These are phyloP conservation scores for Drosophila prostipennis DNA, from an alignment of 2,888 invertebrate genomes.

Conservation along the genomic window DNA sequence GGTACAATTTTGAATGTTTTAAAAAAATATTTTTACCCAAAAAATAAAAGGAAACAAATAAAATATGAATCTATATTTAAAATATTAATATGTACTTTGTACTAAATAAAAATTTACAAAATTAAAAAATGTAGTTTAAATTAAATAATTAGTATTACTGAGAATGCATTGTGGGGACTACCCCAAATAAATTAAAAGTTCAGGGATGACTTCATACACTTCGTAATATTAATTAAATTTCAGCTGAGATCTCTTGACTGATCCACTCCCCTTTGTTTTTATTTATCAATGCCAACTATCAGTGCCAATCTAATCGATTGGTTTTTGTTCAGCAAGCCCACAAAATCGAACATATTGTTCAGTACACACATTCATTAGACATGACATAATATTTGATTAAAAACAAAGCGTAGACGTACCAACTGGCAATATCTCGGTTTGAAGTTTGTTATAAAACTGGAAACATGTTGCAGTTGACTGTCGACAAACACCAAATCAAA, in stretches of 20 bases:
- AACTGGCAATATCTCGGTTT: slow-evolving; percentile 37
- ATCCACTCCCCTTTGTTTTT: slow-evolving; percentile 3
- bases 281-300: slow-evolving; percentile 2
- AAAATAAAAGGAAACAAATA: too few species aligned
- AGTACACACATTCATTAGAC: slow-evolving; percentile 30
- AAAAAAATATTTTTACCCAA: too few species aligned
- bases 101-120: too few species aligned
- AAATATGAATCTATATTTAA: too few species aligned
- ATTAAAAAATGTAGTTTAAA: too few species aligned
- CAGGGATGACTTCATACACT: not conserved
- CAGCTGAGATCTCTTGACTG: not conserved
- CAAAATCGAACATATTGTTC: slow-evolving; percentile 35
- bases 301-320: slow-evolving; percentile 31
- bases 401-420: slow-evolving; percentile 38
- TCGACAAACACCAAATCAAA: slow-evolving; percentile 34
- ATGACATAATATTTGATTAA: slow-evolving; percentile 49
- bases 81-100: too few species aligned
- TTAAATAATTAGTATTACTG: not conserved
- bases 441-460: slow-evolving; percentile 10
- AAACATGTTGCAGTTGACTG: slow-evolving; percentile 39
- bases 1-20: too few species aligned
- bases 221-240: not conserved
- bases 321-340: slow-evolving; percentile 1
- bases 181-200: not conserved
- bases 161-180: not conserved